Base-by-base conservation (phyloP, 2,113 vertebrate species). In the Bubalus kerabau region DNA sequence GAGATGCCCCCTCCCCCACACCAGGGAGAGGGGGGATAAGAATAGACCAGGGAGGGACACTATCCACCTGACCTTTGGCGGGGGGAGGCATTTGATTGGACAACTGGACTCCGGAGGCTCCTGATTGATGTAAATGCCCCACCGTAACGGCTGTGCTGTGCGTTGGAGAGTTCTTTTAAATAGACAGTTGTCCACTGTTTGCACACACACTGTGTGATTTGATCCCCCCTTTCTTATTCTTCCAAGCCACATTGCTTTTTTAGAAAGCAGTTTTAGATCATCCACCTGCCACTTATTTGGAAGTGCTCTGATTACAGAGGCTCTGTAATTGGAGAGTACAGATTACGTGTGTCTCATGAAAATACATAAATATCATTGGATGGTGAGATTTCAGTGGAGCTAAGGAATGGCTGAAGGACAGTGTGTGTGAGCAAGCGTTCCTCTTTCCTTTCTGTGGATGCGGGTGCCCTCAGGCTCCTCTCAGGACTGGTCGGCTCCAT, bases 71-170 rank as follows among this genome's bases (percentile, higher is more conserved):
- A 32, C 46, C 6, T 43, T 16, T 23, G 24, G 87, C 2, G 0
- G 9, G 76, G 50, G 86, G 50, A 62, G 92, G 71, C 15, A n/a
- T 96, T 64, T 64, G 89, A 62, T 67, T 59, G 80, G 93, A 88
- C 67, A 50, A 0, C 62, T 71, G 85, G 85, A 48, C 82, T 92
- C 64, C 3, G 4, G 10, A 81, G 57, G 3, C 80, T 82, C 54
- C 50, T 1, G 3, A 15, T 6, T 6, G 67, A 59, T 71, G 17
- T 46, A 9, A 60, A 50, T 14, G 21, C 56, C 28, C 50, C 60
- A 32, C 40, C 28, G 0, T 43, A 26, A 40, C 0, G 15, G 26
- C 16, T 36, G 52, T 32, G 2, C 36, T 21, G 1, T 14, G 4
- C 9, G 5, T 8, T 30, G 1, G 85, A 36, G 32, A 56, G 52